These are phyloP conservation scores for Ganaspis brasiliensis DNA, from an alignment of 2,888 invertebrate genomes.

Conservation along the genomic window DNA sequence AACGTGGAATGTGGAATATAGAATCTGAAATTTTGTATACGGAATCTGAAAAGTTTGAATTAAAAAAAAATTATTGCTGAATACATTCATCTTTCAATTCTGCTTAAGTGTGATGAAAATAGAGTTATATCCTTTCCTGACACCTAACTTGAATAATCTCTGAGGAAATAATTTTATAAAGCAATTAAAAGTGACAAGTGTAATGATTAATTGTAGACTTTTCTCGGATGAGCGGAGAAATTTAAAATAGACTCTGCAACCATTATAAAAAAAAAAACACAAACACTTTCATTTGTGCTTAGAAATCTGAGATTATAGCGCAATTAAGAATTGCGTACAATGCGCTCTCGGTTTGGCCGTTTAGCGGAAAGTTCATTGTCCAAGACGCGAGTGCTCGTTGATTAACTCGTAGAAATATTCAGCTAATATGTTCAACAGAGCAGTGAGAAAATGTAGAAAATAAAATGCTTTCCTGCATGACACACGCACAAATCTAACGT, in stretches of 20 bases:
- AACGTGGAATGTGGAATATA: too few species aligned
- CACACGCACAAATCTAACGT: neutral
- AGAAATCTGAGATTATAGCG: slow-evolving; percentile 40
- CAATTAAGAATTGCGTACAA: slow-evolving; percentile 35
- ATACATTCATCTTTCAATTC: too few species aligned
- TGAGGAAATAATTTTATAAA: neutral
- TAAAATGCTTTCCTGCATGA: slow-evolving; percentile 10
- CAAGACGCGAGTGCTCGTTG: slow-evolving; percentile 19
- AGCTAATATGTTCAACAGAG: slow-evolving; percentile 6
- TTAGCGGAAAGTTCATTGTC: slow-evolving; percentile 38
- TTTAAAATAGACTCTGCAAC: slow-evolving; percentile 1
- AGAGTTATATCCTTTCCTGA: too few species aligned
- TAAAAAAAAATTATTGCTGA: too few species aligned
- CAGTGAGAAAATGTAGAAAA: slow-evolving; percentile 7
- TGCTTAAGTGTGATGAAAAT: too few species aligned
- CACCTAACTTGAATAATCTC: too few species aligned
- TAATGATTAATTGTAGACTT: neutral
- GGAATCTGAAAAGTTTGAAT: too few species aligned
- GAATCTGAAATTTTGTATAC: too few species aligned
- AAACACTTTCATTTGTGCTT: slow-evolving; percentile 39
- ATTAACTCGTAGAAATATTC: slow-evolving; percentile 13
- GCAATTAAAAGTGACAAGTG: neutral
- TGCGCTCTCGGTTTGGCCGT: neutral
- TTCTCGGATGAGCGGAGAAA: slow-evolving; percentile 8
- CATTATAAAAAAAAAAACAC: slow-evolving; percentile 5